Conservation (phyloP, 2,888 invertebrate species). For the Taphrorychus bicolor region DNA sequence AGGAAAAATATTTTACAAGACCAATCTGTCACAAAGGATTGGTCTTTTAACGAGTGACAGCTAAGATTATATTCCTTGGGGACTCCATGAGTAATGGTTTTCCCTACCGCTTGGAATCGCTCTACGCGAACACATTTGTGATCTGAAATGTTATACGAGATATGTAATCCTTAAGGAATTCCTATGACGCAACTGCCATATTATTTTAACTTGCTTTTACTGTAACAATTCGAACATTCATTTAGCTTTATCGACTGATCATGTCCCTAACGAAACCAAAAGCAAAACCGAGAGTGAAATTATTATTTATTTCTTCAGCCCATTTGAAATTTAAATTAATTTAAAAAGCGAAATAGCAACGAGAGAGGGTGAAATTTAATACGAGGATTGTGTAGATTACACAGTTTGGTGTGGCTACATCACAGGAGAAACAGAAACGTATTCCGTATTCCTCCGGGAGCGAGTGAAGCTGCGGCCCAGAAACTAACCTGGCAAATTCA, state of each 20-base stretch:
- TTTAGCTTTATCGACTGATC: neutral
- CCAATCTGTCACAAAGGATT: slow-evolving; percentile 59
- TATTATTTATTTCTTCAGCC: slow-evolving; percentile 19
- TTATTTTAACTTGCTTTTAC: neutral
- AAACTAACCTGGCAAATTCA: slow-evolving; percentile 36
- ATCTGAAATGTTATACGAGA: slow-evolving; percentile 19
- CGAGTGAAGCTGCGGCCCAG: slow-evolving; percentile 27
- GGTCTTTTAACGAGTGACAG: slow-evolving; percentile 59
- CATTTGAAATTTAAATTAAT: slow-evolving; percentile 33
- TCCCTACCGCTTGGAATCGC: slow-evolving; percentile 43
- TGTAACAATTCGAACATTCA: neutral
- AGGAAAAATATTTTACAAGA: slow-evolving; percentile 56
- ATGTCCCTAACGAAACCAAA: neutral
- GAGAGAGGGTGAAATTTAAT: slow-evolving; percentile 29
- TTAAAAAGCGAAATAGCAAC: slow-evolving; percentile 25
- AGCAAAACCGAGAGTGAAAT: slow-evolving; percentile 16
- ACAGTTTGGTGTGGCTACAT: slow-evolving; percentile 30
- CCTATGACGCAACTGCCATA: slow-evolving; percentile 9
- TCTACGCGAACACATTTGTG: slow-evolving; percentile 30
- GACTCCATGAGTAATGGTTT: slow-evolving; percentile 59
- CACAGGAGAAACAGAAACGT: slow-evolving; percentile 30
- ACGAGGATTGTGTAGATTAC: slow-evolving; percentile 39
- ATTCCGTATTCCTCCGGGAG: slow-evolving; percentile 26
- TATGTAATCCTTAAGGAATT: slow-evolving; percentile 32
- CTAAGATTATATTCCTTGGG: slow-evolving; percentile 53